Conservation (phyloP, 2,113 vertebrate genomes). For the Perca schrenkii region DNA sequence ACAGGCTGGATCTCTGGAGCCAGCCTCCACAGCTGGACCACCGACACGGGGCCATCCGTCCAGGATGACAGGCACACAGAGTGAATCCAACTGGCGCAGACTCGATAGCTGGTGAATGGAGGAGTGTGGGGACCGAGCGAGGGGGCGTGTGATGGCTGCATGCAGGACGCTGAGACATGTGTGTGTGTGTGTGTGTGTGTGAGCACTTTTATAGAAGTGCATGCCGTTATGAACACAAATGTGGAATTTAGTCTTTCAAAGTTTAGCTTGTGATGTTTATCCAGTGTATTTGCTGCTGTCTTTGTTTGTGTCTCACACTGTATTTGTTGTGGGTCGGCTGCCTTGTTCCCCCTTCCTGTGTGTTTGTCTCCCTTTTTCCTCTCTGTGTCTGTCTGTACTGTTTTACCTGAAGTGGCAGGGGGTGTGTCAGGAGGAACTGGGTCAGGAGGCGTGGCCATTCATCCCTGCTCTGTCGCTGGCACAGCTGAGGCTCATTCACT, state of each 20-base stretch:
- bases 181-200: not conserved
- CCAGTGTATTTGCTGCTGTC: not conserved
- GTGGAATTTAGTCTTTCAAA: not conserved
- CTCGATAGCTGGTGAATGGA: conserved; percentile 48
- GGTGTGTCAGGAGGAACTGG: too few species aligned
- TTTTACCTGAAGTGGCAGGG: too few species aligned
- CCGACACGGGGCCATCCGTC: conserved; percentile 63
- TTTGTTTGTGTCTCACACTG: not conserved
- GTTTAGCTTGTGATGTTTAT: not conserved
- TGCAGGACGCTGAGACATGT: not conserved
- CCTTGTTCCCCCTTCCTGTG: too few species aligned
- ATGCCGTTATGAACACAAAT: too few species aligned
- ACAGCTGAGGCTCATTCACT: too few species aligned
- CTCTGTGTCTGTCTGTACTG: too few species aligned
- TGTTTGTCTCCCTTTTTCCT: too few species aligned
- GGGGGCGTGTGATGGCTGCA: conserved; percentile 21
- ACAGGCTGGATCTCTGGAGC: conserved; percentile 61
- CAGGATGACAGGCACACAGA: conserved; percentile 62
- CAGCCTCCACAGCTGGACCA: conserved; percentile 67
- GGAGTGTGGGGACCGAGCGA: not conserved
- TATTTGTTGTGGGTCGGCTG: too few species aligned
- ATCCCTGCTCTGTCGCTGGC: too few species aligned
- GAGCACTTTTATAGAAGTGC: not conserved
- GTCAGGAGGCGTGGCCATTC: too few species aligned
- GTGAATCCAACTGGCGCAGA: conserved; percentile 55